These are phyloP conservation scores for Poecile montanus DNA, from an alignment of 2,797 vertebrate genomes.

Conservation along the genomic window DNA sequence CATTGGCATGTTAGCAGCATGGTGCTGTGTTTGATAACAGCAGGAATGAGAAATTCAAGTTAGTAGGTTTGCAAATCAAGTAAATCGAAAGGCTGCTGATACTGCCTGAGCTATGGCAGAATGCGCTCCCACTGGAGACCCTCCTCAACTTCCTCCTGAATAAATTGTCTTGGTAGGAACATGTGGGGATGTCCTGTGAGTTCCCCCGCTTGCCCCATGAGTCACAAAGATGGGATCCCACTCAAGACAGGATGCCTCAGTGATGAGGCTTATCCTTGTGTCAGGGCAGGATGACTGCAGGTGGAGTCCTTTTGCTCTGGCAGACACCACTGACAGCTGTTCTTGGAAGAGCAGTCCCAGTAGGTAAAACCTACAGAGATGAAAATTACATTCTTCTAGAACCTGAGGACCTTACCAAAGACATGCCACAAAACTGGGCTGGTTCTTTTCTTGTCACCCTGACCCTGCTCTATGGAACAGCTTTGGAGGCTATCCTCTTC, in stretches of 20 bases:
- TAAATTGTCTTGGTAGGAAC: not conserved
- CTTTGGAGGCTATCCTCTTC: not conserved
- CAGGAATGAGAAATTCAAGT: not conserved
- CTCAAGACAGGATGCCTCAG: not conserved
- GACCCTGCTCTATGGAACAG: not conserved
- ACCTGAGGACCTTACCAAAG: not conserved
- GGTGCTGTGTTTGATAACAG: not conserved
- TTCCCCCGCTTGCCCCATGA: not conserved
- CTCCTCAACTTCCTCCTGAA: not conserved
- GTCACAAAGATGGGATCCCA: not conserved
- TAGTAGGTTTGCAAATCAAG: not conserved
- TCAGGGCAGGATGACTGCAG: not conserved
- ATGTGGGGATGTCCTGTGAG: fast-evolving
- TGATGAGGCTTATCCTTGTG: not conserved
- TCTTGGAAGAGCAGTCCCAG: not conserved
- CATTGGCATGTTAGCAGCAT: not conserved
- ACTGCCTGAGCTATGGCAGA: not conserved
- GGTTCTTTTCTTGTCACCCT: not conserved
- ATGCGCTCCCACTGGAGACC: not conserved
- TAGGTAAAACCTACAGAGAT: not conserved
- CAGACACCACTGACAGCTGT: not conserved
- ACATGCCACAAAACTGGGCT: not conserved
- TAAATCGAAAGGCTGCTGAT: not conserved
- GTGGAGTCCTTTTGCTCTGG: not conserved
- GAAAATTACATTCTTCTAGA: not conserved